Evolutionary conservation across 1,140 invertebrate species (phyloP).

Genomic region (Scaptomyza hsui): DNA sequence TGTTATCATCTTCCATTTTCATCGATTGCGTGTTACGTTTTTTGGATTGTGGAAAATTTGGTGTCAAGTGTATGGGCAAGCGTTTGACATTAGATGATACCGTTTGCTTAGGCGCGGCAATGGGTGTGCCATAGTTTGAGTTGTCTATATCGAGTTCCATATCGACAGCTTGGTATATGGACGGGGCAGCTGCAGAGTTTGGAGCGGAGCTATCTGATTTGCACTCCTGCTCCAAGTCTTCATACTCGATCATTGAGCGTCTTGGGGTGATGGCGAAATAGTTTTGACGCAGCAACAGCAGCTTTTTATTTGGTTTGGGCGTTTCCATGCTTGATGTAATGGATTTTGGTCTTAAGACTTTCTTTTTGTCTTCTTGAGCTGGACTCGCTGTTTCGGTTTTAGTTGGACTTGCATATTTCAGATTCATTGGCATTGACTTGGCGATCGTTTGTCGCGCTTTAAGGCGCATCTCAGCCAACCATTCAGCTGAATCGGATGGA

Average conservation of each 20-base stretch:
- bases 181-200: background rate
- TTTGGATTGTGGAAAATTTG: constrained; percentile 62
- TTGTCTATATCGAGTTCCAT: constrained; percentile 25
- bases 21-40: constrained; percentile 30
- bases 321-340: constrained; percentile 15
- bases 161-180: constrained; percentile 15
- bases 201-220: background rate
- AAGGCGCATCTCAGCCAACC: constrained; percentile 5
- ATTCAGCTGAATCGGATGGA: constrained; percentile 8
- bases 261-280: constrained; percentile 38
- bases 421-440: constrained; percentile 9
- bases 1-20: constrained; percentile 4
- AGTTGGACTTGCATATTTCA: too few relatives aligned
- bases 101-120: background rate
- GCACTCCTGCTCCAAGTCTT: constrained; percentile 46
- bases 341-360: background rate
- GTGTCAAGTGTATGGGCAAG: constrained; percentile 49
- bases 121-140: constrained; percentile 24
- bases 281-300: background rate
- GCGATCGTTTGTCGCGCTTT: background rate
- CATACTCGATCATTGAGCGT: constrained; percentile 55
- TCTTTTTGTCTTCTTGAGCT: constrained; percentile 1
- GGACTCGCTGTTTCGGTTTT: background rate
- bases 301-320: constrained; percentile 22
- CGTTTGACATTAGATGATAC: constrained; percentile 31